Evolutionary conservation across 2,888 invertebrate species (phyloP), one percentile per base, ranked within the genome.

Genomic region (Myopa testacea): DNA sequence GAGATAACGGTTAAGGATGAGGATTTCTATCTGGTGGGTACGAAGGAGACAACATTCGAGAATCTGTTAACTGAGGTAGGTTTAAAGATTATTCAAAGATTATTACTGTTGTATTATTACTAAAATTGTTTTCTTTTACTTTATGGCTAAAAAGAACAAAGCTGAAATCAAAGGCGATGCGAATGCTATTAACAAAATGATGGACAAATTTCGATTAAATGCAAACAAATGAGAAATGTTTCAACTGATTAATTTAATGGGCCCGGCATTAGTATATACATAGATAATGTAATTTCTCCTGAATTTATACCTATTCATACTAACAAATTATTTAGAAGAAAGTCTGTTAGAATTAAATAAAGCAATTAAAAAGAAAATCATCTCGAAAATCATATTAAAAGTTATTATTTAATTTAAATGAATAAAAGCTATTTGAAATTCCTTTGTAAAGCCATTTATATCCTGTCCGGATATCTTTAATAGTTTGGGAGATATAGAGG

Each of bases 1-100:
- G 85, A 85, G 72, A 83, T 88, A 4, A 88, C 86, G 12, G 83
- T 88, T 65, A 81, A 83, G 5, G 88, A 88, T 81, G 88, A 88
- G 52, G 86, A 89, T 70, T 88, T 88, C 76, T 88, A 84, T 81
- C 75, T 84, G 81, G 84, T 89, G 55, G 89, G 89, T 68, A 86
- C 86, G 4, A 86, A 87, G 52, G 83, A 86, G 76, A 83, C 81
- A 40, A 84, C 85, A 1, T 88, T 87, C 71, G 87, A 89, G 65
- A 83, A 85, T 37, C 81, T 88, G n/a, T 14, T 87, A 68, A 78
- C 84, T 50, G 82, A 86, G n/a, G 86, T 85, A 79, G 75, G 78
- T 79, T 7, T 26, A 69, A 63, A 67, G 26, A 4, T 63, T 1
- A 37, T 26, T 45, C 6, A 40, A 65, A 65, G 8, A 8, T 37